phyloP scores from a whole-genome alignment of 2,888 invertebrate genomes.

The Eupeodes luniger region DNA sequence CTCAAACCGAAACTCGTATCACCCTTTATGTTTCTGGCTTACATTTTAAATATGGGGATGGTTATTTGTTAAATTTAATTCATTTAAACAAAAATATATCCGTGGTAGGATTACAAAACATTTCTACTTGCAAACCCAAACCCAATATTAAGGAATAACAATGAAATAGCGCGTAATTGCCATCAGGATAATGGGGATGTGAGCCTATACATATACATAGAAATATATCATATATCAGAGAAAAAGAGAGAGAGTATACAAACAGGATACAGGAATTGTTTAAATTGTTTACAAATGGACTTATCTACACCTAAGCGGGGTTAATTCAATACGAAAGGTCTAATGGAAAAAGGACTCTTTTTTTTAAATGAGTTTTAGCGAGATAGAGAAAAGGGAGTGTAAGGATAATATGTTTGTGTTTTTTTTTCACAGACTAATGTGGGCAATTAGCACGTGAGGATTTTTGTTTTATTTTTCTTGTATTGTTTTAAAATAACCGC shows the following conservation, averaged over 20 bases:
- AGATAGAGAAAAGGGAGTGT: neutral
- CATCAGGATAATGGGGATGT: constrained; percentile 56
- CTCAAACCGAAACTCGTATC: neutral
- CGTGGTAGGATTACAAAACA: constrained; percentile 54
- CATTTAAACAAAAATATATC: constrained; percentile 68
- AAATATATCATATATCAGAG: neutral
- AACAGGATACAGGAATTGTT: constrained; percentile 58
- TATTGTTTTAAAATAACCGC: constrained; percentile 46
- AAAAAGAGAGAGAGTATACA: neutral
- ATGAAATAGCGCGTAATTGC: constrained; percentile 65
- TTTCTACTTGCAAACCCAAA: constrained; percentile 15
- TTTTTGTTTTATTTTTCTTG: constrained; percentile 45
- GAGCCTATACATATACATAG: neutral
- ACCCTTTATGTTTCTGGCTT: neutral
- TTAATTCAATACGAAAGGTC: constrained; percentile 53
- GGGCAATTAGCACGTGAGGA: constrained; percentile 71
- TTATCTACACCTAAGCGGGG: constrained; percentile 74
- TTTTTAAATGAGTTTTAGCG: constrained; percentile 3
- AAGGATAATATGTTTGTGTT: constrained; percentile 17
- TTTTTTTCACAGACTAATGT: constrained; percentile 52
- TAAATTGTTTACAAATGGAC: constrained; percentile 76
- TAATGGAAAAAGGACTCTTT: constrained; percentile 44
- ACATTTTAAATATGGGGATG: constrained; percentile 33
- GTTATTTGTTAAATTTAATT: constrained; percentile 68
- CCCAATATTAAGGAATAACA: constrained; percentile 48